These are phyloP conservation scores for Conger conger DNA, from an alignment of 2,113 vertebrate genomes.

Conservation along the genomic window DNA sequence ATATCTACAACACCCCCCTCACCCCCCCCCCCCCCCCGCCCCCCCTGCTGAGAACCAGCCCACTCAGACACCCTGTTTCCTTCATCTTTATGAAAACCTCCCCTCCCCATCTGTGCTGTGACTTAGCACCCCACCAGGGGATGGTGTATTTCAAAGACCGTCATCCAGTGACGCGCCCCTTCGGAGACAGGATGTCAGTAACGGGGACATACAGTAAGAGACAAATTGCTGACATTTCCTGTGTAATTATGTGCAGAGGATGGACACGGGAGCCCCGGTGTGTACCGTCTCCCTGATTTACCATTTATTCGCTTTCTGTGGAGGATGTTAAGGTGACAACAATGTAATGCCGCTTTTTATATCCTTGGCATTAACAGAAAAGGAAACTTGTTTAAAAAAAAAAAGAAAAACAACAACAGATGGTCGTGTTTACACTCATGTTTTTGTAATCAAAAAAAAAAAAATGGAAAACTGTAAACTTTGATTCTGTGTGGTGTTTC, in stretches of 20 bases:
- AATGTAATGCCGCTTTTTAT: not conserved
- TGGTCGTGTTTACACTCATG: not conserved
- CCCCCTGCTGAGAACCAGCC: slow-evolving; percentile 13
- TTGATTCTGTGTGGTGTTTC: not conserved
- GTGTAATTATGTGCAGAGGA: not conserved
- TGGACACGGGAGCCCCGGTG: not conserved
- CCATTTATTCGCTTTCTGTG: not conserved
- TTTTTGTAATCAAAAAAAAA: not conserved
- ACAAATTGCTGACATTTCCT: not conserved
- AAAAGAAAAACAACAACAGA: not conserved
- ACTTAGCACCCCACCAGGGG: slow-evolving; percentile 36
- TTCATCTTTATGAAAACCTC: slow-evolving; percentile 50
- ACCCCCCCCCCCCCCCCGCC: not conserved
- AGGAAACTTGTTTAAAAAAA: not conserved
- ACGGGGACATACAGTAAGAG: not conserved
- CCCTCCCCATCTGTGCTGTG: slow-evolving; percentile 55
- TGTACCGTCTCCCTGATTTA: not conserved
- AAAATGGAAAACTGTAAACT: not conserved
- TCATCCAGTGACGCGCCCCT: not conserved
- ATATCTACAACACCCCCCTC: slow-evolving; percentile 26
- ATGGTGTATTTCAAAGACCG: slow-evolving; percentile 30
- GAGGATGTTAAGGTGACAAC: not conserved
- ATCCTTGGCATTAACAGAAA: not conserved
- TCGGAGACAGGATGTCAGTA: not conserved
- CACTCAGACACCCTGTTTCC: slow-evolving; percentile 20